phyloP scores from a whole-genome alignment of 2,888 invertebrate species.

The Torymus tubicola region DNA sequence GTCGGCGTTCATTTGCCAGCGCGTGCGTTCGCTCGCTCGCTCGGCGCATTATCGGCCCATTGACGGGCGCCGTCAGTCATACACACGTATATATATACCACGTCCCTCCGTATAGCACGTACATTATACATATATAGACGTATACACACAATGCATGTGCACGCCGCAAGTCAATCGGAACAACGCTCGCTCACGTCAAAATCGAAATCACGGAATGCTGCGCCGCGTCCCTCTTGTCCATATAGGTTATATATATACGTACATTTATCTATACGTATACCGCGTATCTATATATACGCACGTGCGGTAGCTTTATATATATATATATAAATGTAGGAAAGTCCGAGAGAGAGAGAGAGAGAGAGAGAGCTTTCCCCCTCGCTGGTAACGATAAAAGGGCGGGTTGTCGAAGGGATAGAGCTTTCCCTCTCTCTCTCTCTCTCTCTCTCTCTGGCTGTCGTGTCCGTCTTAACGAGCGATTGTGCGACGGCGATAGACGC shows the following conservation, averaged over 20 bases:
- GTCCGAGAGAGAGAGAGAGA: too few species aligned
- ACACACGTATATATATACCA: slow-evolving; percentile 21
- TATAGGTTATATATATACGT: too few species aligned
- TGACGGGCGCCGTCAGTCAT: slow-evolving; percentile 24
- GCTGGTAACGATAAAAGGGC: slow-evolving; percentile 30
- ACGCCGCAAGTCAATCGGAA: slow-evolving; percentile 53
- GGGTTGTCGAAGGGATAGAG: neutral
- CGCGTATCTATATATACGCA: too few species aligned
- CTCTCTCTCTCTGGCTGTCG: slow-evolving; percentile 31
- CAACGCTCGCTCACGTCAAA: slow-evolving; percentile 46
- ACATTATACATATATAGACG: too few species aligned
- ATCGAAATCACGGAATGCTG: slow-evolving; percentile 40
- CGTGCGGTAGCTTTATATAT: neutral
- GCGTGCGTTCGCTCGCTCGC: neutral
- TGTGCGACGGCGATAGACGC: slow-evolving; percentile 57
- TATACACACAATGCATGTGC: neutral
- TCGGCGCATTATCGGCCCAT: slow-evolving; percentile 48
- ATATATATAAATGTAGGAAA: neutral
- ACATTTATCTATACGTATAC: too few species aligned
- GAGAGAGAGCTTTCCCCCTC: neutral
- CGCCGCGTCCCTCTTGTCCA: too few species aligned
- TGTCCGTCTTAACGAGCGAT: slow-evolving; percentile 64
- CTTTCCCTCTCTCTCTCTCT: neutral
- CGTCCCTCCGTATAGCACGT: slow-evolving; percentile 47
- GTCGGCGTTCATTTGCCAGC: slow-evolving; percentile 7